Conservation (phyloP, 2,797 vertebrate genomes). For the Rhynchonycteris naso region DNA sequence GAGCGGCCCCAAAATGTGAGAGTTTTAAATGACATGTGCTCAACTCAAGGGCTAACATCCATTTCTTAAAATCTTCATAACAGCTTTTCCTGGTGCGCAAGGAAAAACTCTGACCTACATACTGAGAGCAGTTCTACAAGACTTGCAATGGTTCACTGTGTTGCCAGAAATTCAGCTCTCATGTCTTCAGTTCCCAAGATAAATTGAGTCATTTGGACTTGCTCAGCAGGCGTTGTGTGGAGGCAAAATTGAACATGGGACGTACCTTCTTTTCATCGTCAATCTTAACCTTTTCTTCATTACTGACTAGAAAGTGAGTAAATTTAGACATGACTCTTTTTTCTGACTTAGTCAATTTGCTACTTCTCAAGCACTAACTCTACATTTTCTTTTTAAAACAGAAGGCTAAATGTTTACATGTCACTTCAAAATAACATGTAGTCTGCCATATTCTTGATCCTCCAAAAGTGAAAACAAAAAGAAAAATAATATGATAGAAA, state of each 20-base stretch:
- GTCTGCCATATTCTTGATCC: not conserved
- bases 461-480: not conserved
- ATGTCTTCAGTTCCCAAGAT: not conserved
- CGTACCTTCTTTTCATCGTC: not conserved
- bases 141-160: not conserved
- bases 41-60: not conserved
- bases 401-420: not conserved
- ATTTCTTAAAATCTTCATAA: not conserved
- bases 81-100: not conserved
- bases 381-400: conserved; percentile 14
- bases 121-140: not conserved
- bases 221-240: not conserved
- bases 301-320: not conserved
- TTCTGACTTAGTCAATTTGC: not conserved
- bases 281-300: not conserved
- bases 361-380: conserved; percentile 8
- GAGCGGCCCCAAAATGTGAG: not conserved
- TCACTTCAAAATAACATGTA: not conserved
- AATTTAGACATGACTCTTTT: not conserved
- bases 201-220: not conserved
- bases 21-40: not conserved
- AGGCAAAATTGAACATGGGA: not conserved
- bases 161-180: not conserved
- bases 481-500: not conserved
- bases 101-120: not conserved